Evolutionary conservation across 2,113 vertebrate species (phyloP), one percentile per base, ranked within the genome.

Genomic region (Misgurnus anguillicaudatus): DNA sequence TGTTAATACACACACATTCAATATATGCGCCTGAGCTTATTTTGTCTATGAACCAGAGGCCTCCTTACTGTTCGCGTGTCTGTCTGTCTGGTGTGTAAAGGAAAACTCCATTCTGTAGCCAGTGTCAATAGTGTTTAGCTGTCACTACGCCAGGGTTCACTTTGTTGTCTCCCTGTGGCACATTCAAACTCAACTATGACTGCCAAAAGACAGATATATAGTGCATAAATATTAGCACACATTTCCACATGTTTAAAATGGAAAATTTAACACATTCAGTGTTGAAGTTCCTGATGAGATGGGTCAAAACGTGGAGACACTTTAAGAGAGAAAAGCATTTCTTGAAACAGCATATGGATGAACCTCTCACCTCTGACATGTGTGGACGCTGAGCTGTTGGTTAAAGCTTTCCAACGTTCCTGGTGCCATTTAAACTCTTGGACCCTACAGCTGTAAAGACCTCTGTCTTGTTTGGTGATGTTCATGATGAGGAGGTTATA

Each of bases 341-440:
- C 10, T 39, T 47, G 55, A 21, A 65, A n/a, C 7, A 65, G 63
- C n/a, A 45, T 45, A 21, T 66, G 41, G 17, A 55, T 17, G 6
- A 55, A 1, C 17, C 14, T 55, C 51, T n/a, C 16, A 92, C 92
- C 90, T 91, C 84, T 86, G 41, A 93, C 90, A 66, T 92, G 72
- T 10, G 80, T 85, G 31, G 74, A 78, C 0, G 96, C 94, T 0
- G 95, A 95, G 61, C 91, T 94, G 19, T 98, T 98, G 73, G 94
- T 95, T 38, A 95, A 95, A 0, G 94, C 93, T 17, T 94, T 97
- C 97, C 97, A 99, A 48, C 94, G 95, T 75, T 94, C 94, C 85
- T 89, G 92, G 65, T 95, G 91, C 81, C 92, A 95, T 76, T 93
- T 94, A 75, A 99, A 97, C 89, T 98, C 97, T 84, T 98, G 97